Percentiles rank a stretch among this genome's conserved stretches.
phyloP scores from a whole-genome alignment of 2,113 vertebrate species.

The Microcebus murinus region DNA sequence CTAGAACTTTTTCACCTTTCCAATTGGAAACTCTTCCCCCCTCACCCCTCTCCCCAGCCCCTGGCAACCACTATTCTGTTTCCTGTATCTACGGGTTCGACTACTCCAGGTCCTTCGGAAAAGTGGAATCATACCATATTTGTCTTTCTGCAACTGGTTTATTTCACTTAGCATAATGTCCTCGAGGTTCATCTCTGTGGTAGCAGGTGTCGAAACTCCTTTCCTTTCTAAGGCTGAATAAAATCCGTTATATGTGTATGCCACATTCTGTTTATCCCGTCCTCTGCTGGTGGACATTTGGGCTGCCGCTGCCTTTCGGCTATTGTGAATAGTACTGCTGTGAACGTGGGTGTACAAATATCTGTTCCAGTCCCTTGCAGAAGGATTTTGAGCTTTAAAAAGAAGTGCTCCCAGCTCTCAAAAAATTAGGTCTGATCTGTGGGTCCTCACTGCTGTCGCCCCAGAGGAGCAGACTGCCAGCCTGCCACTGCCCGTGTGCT shows the following conservation, averaged over 20 bases:
- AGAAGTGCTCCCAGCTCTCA: neutral
- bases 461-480: neutral
- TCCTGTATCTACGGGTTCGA: neutral
- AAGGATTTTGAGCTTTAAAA: neutral
- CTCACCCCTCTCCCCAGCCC: accelerated
- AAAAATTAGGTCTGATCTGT: neutral
- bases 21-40: neutral
- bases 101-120: neutral
- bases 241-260: accelerated
- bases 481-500: accelerated
- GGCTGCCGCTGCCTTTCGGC: neutral
- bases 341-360: neutral
- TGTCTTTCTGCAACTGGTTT: neutral
- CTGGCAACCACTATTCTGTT: neutral
- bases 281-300: neutral
- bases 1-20: neutral
- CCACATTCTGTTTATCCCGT: neutral
- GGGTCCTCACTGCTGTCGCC: accelerated
- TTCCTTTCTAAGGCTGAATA: neutral
- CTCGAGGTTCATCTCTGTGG: neutral
- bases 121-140: neutral
- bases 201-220: neutral
- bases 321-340: neutral
- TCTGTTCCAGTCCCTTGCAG: neutral
- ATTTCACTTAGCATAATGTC: neutral